phyloP scores from a whole-genome alignment of 2,113 vertebrate genomes.

The Vulpes ferrilata region DNA sequence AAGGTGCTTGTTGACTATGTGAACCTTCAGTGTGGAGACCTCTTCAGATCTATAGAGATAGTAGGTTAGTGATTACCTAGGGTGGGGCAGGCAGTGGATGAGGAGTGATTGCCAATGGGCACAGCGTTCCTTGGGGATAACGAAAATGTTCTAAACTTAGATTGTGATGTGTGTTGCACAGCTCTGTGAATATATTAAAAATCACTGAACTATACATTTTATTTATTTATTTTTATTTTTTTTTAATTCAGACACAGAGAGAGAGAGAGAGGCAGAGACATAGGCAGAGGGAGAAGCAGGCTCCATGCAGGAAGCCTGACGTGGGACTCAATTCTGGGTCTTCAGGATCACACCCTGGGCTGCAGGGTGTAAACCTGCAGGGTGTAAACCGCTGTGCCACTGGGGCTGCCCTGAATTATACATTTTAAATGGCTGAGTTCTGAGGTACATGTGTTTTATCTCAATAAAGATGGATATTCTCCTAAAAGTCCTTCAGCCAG shows the following conservation, averaged over 20 bases:
- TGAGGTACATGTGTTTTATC: not conserved
- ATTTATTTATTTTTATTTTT: too few species aligned
- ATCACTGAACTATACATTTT: not conserved
- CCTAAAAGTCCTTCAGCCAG: not conserved
- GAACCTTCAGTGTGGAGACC: not conserved
- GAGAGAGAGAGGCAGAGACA: too few species aligned
- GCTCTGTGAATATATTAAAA: slow-evolving; percentile 40
- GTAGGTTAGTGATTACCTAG: not conserved
- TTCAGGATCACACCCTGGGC: too few species aligned
- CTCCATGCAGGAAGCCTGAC: too few species aligned
- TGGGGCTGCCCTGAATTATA: not conserved
- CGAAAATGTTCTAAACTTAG: slow-evolving; percentile 59
- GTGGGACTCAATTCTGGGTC: too few species aligned
- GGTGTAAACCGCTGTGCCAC: too few species aligned
- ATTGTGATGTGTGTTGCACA: not conserved
- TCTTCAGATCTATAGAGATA: not conserved
- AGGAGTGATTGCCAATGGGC: not conserved
- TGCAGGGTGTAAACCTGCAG: too few species aligned
- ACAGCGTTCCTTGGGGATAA: not conserved
- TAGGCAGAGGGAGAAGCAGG: too few species aligned
- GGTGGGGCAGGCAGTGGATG: not conserved
- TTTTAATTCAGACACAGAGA: too few species aligned
- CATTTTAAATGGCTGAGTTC: slow-evolving; percentile 44
- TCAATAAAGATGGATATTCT: slow-evolving; percentile 14
- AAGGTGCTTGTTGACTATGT: not conserved